Evolutionary conservation across 1,140 invertebrate genomes (phyloP).

Genomic region (Pogonomyrmex barbatus): DNA sequence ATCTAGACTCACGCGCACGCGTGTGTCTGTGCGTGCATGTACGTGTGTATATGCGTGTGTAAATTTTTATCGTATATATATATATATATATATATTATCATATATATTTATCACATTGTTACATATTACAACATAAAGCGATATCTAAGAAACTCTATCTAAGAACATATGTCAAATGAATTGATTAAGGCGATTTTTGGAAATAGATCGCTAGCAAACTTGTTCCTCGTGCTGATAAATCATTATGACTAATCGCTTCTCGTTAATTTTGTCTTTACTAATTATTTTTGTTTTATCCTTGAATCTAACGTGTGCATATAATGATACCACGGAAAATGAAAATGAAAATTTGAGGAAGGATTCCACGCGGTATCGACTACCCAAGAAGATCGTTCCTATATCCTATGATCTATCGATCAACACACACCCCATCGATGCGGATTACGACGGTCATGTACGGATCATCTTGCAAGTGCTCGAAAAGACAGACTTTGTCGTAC

Average conservation of each 20-base stretch:
- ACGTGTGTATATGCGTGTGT: background rate
- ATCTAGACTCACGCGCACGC: background rate
- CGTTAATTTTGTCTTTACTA: background rate
- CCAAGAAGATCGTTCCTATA: constrained; percentile 67
- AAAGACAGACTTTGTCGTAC: constrained; percentile 58
- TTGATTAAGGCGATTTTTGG: background rate
- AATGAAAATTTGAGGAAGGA: background rate
- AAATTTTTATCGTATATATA: background rate
- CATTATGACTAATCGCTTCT: constrained; percentile 1
- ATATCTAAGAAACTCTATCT: background rate
- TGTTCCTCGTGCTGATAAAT: background rate
- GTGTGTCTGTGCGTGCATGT: background rate
- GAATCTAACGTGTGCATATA: background rate
- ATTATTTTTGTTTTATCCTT: background rate
- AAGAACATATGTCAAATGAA: background rate
- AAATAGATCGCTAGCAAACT: background rate
- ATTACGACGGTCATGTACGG: constrained; percentile 69
- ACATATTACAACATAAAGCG: constrained; percentile 1
- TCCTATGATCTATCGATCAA: constrained; percentile 71
- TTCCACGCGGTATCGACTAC: constrained; percentile 70
- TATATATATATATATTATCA: no score
- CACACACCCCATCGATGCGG: constrained; percentile 67
- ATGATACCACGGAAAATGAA: background rate
- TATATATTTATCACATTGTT: constrained; percentile 1
- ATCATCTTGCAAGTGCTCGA: constrained; percentile 60